Evolutionary conservation across 2,113 vertebrate genomes (phyloP), one percentile per base, ranked within the genome.

Genomic region (Odobenus rosmarus): DNA sequence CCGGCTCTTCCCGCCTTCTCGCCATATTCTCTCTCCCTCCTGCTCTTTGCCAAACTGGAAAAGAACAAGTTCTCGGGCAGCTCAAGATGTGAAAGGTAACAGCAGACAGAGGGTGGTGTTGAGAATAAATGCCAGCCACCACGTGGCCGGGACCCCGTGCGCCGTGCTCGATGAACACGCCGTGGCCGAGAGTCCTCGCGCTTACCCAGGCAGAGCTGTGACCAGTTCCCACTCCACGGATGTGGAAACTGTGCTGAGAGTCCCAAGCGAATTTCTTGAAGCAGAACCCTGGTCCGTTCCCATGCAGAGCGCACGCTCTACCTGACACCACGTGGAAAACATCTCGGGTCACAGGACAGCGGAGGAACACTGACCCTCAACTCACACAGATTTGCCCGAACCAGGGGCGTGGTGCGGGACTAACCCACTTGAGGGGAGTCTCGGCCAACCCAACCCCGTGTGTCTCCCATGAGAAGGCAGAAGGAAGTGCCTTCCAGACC

Each of bases 91-190:
- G 1, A n/a, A 14, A 10, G 28, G 64, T 1, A 51, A 4, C 19
- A 28, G 61, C 15, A n/a, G 46, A n/a, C 9, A 36, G 6, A 64
- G 9, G 28, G 33, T 74, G 33, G n/a, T 3, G 55, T 13, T 18
- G 8, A 49, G 57, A 64, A 39, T 6, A 28, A 57, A 57, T 18
- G n/a, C n/a, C 14, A 11, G 69, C 11, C 36, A 5, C 26, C 8
- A 1, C 36, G 49, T 46, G 83, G 67, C 72, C 0, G 15, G 28
- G 77, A 46, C 51, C 62, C 51, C 0, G 1, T 1, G 86, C 7
- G 51, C 61, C 39, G 0, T 0, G 9, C 15, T 24, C 4, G 0
- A 24, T 21, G 24, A 28, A 8, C 26, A 14, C 4, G 3, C 3
- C 28, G 36, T 24, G 36, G 46, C 71, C 36, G 7, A 9, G 24